phyloP scores from a whole-genome alignment of 2,797 vertebrate genomes.

The Mus spretus region DNA sequence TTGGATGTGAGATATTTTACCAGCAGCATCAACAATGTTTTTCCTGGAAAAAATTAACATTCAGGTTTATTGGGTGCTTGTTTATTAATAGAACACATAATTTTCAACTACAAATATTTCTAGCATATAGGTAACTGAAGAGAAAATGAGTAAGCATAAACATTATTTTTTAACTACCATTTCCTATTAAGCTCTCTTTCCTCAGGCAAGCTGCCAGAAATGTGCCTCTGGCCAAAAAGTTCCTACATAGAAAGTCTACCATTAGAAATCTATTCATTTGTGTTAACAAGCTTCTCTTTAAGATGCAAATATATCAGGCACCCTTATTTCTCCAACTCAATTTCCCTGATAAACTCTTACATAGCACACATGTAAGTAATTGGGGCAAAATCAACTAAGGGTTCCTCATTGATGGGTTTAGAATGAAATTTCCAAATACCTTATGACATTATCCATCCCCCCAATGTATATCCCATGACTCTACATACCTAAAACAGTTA shows the following conservation, averaged over 20 bases:
- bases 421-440: constrained; percentile 19
- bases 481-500: constrained; percentile 44
- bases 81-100: constrained; percentile 71
- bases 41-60: constrained; percentile 73
- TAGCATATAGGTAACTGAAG: constrained; percentile 54
- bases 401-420: constrained; percentile 28
- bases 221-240: constrained; percentile 47
- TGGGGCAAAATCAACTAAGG: not conserved
- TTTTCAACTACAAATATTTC: constrained; percentile 64
- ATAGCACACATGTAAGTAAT: not conserved
- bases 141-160: constrained; percentile 61
- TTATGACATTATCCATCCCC: not conserved
- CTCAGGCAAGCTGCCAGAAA: constrained; percentile 58
- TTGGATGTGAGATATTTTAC: constrained; percentile 76
- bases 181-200: constrained; percentile 65
- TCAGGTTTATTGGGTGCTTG: constrained; percentile 66
- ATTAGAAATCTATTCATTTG: constrained; percentile 63
- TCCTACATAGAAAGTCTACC: not conserved
- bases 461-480: not conserved
- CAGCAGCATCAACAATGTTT: constrained; percentile 76
- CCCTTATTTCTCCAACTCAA: constrained; percentile 32
- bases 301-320: constrained; percentile 1
- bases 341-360: constrained; percentile 45
- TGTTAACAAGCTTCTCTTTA: constrained; percentile 61
- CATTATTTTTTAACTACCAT: constrained; percentile 51